Base-by-base conservation (phyloP, 2,888 invertebrate species). In the Caenorhabditis doughertyi region DNA sequence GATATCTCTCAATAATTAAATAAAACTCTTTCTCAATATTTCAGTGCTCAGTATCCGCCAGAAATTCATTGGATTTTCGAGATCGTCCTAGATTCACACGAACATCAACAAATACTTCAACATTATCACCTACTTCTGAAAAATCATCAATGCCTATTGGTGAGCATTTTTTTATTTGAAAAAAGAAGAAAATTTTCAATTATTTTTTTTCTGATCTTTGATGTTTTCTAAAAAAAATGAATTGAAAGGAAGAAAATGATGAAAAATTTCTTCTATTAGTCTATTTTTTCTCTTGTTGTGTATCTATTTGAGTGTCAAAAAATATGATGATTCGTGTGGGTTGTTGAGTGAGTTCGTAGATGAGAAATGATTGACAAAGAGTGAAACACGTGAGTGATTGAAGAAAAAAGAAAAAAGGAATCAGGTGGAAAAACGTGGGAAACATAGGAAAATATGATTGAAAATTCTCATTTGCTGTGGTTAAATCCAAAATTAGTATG, bases 311-410 rank as follows among this genome's bases (percentile, higher is more conserved):
- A n/a, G 60, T 64, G 65, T 65, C 65, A 65, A 60, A 73, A 53
- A 60, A 23, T 35, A 73, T 60, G 51, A 62, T 42, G 11, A 42
- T 67, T 67, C 49, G 51, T 65, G 65, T 35, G 65, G 49, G 65
- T 60, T 47, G 55, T n/a, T n/a, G n/a, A n/a, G n/a, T n/a, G n/a
- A 62, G 60, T 60, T 60, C 60, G 72, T 53, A 62, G 62, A 53
- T 62, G 51, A 25, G n/a, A 72, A 73, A 64, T 64, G 73, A 73
- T 73, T 73, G 73, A 73, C 73, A 73, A 44, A n/a, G n/a, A n/a
- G n/a, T 23, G 62, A 60, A 64, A 64, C 62, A 55, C 62, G 32
- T 55, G 73, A 25, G 16, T 51, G 51, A 51, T 25, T 18, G n/a
- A 49, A 27, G 18, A 32, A 29, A 27, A 18, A 32, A 44, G n/a